Evolutionary conservation across 2,797 vertebrate genomes (phyloP), one percentile per base, ranked within the genome.

Genomic region (Microcaecilia unicolor): DNA sequence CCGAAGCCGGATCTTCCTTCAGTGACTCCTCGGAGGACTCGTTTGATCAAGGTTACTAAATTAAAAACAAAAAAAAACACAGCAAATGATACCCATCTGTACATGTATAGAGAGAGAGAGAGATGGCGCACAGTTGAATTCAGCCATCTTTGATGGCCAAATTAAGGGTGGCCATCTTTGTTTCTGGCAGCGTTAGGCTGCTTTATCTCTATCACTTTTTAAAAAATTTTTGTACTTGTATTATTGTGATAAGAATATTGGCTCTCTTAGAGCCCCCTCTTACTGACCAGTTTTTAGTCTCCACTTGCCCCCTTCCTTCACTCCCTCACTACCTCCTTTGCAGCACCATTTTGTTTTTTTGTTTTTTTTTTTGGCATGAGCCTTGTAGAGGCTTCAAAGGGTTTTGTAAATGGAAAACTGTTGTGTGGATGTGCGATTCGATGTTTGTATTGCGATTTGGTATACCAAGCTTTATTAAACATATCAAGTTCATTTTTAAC

Each of bases 1-100:
- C 87, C 1, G 88, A 87, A 80, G 86, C 83, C 10, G 90, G 87
- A 34, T 76, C 78, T 48, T 80, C 78, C 49, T 81, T 78, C 78
- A 85, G 80, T 30, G 81, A 85, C 73, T 93, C 92, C 57, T 97
- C 92, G 28, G 92, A 93, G 74, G 92, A 98, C 89, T 98, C 93
- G 41, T 91, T 95, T 39, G 90, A 98, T 74, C 93, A 98, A 98
- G 95, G 93, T 98, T 97, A 98, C 84, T 97, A 86, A 88, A 83
- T 79, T 55, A 78, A 78, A 74, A 67, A 74, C 51, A 48, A n/a
- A 46, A 29, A 48, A n/a, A 46, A 29, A 48, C 48, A 42, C 19
- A 49, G 32, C 28, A 35, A 41, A 28, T 15, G 47, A 27, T 41
- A 37, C 41, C n/a, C 43, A 37, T 40, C 60, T 47, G 1, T 30